Evolutionary conservation across 2,888 invertebrate species (phyloP).

Genomic region (Phengaris alcon): DNA sequence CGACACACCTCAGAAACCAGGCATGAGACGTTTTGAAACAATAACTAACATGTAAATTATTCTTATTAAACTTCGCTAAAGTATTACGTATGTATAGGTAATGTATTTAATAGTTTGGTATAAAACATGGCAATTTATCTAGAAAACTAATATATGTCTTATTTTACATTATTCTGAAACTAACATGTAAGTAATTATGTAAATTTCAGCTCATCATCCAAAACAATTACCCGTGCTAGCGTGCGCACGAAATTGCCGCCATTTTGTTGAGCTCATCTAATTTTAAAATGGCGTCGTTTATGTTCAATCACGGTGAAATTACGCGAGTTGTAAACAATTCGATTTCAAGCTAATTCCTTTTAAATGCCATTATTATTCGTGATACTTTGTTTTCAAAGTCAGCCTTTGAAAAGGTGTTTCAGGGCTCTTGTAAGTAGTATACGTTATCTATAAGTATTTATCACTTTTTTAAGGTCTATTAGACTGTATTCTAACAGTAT

Average conservation of each 20-base stretch:
- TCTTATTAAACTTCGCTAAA: not conserved
- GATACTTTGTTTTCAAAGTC: conserved; percentile 19
- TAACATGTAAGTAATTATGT: conserved; percentile 8
- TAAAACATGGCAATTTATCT: not conserved
- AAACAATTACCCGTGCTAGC: conserved; percentile 36
- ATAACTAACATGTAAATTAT: not conserved
- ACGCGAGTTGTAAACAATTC: conserved; percentile 35
- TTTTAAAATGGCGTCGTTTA: conserved; percentile 43
- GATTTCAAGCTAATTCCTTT: conserved; percentile 40
- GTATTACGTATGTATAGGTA: not conserved
- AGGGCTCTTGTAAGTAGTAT: not conserved
- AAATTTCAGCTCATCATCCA: conserved; percentile 7
- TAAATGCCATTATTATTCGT: conserved; percentile 23
- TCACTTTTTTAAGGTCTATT: too few species aligned
- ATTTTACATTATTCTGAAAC: not conserved
- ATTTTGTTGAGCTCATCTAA: conserved; percentile 41
- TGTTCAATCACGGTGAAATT: conserved; percentile 35
- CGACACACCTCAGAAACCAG: too few species aligned
- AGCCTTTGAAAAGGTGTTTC: not conserved
- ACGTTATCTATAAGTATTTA: not conserved
- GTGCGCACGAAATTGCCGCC: conserved; percentile 39
- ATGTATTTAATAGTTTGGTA: not conserved
- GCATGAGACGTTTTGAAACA: not conserved
- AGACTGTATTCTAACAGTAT: too few species aligned
- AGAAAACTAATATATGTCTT: not conserved